These are phyloP conservation scores for Poeciliopsis turrubarensis DNA, from an alignment of 2,113 vertebrate species.

Conservation along the genomic window DNA sequence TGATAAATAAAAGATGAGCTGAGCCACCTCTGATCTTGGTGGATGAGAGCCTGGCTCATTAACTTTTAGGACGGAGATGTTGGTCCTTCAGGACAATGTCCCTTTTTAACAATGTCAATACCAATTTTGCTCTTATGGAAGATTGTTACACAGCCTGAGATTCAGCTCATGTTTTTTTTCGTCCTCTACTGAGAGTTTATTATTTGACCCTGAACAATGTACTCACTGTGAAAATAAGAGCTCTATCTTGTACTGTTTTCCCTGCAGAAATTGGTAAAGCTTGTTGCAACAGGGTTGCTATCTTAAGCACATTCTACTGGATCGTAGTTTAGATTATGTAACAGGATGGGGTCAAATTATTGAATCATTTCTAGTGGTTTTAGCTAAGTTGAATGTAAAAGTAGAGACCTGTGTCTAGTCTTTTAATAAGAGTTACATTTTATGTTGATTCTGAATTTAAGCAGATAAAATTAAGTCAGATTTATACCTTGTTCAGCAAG, in stretches of 20 bases:
- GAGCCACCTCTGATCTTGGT: conserved; percentile 3
- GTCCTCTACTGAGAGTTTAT: background rate
- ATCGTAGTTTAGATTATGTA: background rate
- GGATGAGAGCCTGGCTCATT: conserved; percentile 6
- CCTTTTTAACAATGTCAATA: background rate
- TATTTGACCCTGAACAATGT: conserved; percentile 16
- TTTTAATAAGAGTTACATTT: background rate
- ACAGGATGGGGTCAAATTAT: background rate
- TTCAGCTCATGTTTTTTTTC: background rate
- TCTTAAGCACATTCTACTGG: background rate
- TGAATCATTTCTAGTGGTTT: background rate
- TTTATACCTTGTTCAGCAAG: background rate
- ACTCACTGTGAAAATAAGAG: conserved; percentile 9
- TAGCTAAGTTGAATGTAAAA: background rate
- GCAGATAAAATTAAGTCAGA: conserved; percentile 1
- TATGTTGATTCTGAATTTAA: background rate
- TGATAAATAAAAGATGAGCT: background rate
- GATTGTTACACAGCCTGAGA: background rate
- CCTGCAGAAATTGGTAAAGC: background rate
- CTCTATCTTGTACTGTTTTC: background rate
- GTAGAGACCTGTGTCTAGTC: background rate
- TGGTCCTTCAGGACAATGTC: background rate
- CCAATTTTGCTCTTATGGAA: background rate
- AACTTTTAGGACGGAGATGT: background rate
- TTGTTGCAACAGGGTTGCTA: background rate